Percentiles rank a stretch among this genome's conserved stretches.
Evolutionary conservation across 2,113 vertebrate genomes (phyloP).

Genomic region (Platichthys flesus): DNA sequence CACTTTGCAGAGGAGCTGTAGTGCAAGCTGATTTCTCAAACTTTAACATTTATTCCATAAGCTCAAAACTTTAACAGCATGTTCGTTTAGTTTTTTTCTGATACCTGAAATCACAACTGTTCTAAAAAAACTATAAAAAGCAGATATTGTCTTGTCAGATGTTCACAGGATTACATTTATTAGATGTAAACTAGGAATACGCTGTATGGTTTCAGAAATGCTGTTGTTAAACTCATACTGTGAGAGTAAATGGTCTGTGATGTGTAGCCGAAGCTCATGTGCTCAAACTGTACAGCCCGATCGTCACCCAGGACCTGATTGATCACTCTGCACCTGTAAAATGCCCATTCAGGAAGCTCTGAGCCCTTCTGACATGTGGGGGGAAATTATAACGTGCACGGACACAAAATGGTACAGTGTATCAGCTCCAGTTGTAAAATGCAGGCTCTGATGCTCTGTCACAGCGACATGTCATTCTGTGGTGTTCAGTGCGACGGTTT

Average conservation of each 20-base stretch:
- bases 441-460: neutral
- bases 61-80: neutral
- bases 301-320: too few relatives aligned
- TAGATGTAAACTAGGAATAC: too few relatives aligned
- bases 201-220: too few relatives aligned
- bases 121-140: neutral
- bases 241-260: too few relatives aligned
- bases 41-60: neutral
- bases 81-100: neutral
- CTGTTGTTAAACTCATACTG: too few relatives aligned
- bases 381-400: too few relatives aligned
- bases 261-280: too few relatives aligned
- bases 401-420: too few relatives aligned
- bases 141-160: neutral
- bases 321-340: too few relatives aligned
- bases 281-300: too few relatives aligned
- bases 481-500: neutral
- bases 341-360: too few relatives aligned
- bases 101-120: neutral
- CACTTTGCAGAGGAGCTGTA: conserved; percentile 12
- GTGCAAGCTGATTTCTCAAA: neutral
- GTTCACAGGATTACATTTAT: neutral
- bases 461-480: neutral
- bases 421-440: neutral
- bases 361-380: too few relatives aligned